phyloP scores from a whole-genome alignment of 2,113 vertebrate genomes.

The Anarhynchus alexandrinus region DNA sequence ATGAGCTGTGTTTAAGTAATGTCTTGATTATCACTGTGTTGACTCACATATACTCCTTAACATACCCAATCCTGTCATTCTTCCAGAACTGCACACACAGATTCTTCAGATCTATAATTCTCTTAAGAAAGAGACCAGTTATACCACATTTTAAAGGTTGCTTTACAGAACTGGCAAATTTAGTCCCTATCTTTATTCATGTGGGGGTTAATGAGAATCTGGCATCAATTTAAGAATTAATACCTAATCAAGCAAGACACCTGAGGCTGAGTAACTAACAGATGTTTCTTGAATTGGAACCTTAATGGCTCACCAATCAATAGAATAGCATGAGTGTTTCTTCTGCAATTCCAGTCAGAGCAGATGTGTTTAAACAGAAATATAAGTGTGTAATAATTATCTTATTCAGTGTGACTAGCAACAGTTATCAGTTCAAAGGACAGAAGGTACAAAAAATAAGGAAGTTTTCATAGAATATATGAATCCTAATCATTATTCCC shows the following conservation, averaged over 20 bases:
- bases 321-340: neutral
- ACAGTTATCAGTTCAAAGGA: slow-evolving; percentile 7
- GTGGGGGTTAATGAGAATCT: slow-evolving; percentile 29
- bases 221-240: slow-evolving; percentile 50
- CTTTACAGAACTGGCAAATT: neutral
- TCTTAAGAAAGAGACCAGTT: neutral
- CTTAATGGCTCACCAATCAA: slow-evolving; percentile 38
- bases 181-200: neutral
- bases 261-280: slow-evolving; percentile 40
- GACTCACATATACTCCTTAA: neutral
- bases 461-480: neutral
- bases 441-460: neutral
- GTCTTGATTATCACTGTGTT: neutral
- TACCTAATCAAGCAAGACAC: slow-evolving; percentile 51
- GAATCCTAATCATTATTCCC: neutral
- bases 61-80: neutral
- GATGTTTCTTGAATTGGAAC: slow-evolving; percentile 46
- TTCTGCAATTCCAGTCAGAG: neutral
- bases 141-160: neutral
- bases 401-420: slow-evolving; percentile 13
- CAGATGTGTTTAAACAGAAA: slow-evolving; percentile 44
- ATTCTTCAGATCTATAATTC: neutral
- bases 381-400: slow-evolving; percentile 19
- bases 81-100: neutral
- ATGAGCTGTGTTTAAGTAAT: neutral